Conservation (phyloP, 2,797 vertebrate species). For the Rhynchotus rufescens region DNA sequence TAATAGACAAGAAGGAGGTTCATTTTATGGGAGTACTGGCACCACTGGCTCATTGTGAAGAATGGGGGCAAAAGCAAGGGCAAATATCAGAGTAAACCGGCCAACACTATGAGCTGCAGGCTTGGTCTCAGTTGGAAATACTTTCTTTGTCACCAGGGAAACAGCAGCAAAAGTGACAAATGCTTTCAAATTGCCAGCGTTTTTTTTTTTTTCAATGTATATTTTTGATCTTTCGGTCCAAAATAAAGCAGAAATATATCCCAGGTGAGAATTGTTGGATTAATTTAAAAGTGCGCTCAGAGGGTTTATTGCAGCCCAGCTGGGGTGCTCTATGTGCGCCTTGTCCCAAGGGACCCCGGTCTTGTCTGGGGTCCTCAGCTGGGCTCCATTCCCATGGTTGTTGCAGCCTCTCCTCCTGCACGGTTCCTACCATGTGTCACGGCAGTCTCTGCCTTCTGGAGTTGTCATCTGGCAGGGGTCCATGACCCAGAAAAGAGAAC, state of each 20-base stretch:
- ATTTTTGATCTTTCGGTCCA: conserved; percentile 28
- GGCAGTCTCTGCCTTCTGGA: not conserved
- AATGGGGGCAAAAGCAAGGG: not conserved
- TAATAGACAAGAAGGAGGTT: not conserved
- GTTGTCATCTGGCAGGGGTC: not conserved
- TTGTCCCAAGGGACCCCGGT: not conserved
- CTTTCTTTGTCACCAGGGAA: conserved; percentile 35
- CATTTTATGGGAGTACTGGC: not conserved
- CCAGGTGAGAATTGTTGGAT: not conserved
- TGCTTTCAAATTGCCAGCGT: conserved; percentile 13
- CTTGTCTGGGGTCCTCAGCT: not conserved
- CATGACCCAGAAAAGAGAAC: not conserved
- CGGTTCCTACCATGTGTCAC: not conserved
- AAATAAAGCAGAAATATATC: not conserved
- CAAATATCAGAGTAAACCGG: not conserved
- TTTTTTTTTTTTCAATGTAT: not conserved
- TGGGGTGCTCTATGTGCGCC: too few relatives aligned
- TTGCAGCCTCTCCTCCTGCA: not conserved
- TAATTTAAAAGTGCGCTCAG: not conserved
- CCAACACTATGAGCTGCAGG: not conserved
- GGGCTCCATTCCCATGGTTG: not conserved
- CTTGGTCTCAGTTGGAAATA: not conserved
- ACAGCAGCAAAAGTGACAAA: conserved; percentile 57
- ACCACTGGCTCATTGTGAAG: not conserved
- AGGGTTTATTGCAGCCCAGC: not conserved